Base-by-base conservation (phyloP, 2,797 vertebrate genomes). In the Phrynocephalus forsythii region DNA sequence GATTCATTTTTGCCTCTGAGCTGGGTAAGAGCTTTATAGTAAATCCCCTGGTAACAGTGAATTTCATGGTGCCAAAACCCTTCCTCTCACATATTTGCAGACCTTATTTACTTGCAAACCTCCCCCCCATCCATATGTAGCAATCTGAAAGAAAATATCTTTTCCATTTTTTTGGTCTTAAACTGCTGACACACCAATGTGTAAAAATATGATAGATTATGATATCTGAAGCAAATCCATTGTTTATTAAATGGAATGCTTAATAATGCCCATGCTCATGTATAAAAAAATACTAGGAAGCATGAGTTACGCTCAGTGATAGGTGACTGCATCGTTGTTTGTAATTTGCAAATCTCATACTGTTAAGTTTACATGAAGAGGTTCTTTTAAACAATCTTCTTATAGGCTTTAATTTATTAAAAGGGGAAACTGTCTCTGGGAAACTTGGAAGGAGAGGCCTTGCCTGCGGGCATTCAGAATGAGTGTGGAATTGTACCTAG, bases 21-120 rank as follows among this genome's bases (percentile, higher is more conserved):
- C 24, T 80, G 78, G 73, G 33, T 73, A 81, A 81, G 26, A 26
- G 78, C 80, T 86, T 81, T 73, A 72, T 50, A 86, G 68, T 73
- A 81, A 86, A 86, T 73, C 44, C 50, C 68, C 50, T 81, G 44
- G 81, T 81, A 81, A 81, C 78, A 81, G 66, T 68, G n/a, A 85
- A 63, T 30, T 84, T 83, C 68, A 84, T 26, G 80, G 63, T 73
- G n/a, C 52, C 24, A 28, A 72, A 66, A 73, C n/a, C 5, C 22
- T 56, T n/a, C 24, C 52, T 73, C 77, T 44, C 13, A 2, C 50
- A n/a, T 24, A 20, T 87, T 38, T 11, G 75, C 20, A 33, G 38
- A 44, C 15, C 38, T 18, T 88, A 56, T 81, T 86, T 80, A 48
- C 10, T 86, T 81, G 68, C 52, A 60, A 60, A 16, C 56, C 56